phyloP scores from a whole-genome alignment of 2,113 vertebrate genomes.

The Perccottus glenii region DNA sequence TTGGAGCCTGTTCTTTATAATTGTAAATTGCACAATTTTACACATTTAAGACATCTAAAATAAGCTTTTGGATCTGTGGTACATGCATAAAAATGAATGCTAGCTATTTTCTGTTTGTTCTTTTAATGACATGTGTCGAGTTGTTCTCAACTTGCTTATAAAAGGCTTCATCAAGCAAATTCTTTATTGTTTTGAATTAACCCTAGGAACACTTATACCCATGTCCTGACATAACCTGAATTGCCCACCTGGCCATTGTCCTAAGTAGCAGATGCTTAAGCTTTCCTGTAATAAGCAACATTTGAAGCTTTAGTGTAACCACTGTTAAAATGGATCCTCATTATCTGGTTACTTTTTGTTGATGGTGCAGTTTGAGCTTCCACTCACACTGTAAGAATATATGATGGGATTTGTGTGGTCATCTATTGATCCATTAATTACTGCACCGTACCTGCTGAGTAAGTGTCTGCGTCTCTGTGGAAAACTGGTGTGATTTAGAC shows the following conservation, averaged over 20 bases:
- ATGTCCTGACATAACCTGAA: not conserved
- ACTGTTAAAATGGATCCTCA: slow-evolving; percentile 62
- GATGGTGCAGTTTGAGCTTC: slow-evolving; percentile 64
- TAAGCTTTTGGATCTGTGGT: too few species aligned
- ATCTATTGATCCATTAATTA: slow-evolving; percentile 75
- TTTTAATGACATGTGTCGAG: not conserved
- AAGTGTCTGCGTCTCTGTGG: slow-evolving; percentile 62
- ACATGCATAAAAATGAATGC: not conserved
- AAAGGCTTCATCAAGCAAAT: not conserved
- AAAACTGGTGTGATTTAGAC: slow-evolving; percentile 30
- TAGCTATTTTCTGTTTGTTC: not conserved
- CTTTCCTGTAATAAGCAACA: slow-evolving; percentile 29
- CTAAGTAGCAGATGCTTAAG: slow-evolving; percentile 15
- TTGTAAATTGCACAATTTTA: too few species aligned
- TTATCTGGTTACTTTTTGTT: slow-evolving; percentile 56
- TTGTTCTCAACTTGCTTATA: not conserved
- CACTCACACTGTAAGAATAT: slow-evolving; percentile 63
- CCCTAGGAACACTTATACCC: not conserved
- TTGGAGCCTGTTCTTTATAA: too few species aligned
- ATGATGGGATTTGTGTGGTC: slow-evolving; percentile 68
- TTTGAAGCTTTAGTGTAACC: slow-evolving; percentile 44
- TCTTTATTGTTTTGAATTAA: not conserved
- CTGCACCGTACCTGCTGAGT: slow-evolving; percentile 67
- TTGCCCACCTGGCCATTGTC: slow-evolving; percentile 8
- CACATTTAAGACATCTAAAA: too few species aligned